A percentile compares a stretch with the other conserved stretches of the same genome.
Evolutionary conservation across 2,113 vertebrate genomes (phyloP).

Genomic region (Chloebia gouldiae): DNA sequence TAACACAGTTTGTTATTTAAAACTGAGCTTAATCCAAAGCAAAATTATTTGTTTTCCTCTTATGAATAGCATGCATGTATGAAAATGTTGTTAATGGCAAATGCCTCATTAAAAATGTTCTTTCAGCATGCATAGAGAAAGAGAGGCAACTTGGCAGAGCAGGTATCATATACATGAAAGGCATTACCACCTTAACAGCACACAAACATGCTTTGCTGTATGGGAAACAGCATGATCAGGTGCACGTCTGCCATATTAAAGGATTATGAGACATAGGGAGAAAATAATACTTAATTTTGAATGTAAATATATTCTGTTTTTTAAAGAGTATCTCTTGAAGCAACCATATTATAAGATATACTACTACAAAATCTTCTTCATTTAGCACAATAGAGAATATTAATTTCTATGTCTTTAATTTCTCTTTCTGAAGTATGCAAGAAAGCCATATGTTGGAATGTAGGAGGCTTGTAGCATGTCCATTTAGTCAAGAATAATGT

Average conservation of each 20-base stretch:
- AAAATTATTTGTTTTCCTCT: background rate
- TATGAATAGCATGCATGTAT: background rate
- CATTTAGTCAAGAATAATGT: slow-evolving; percentile 44
- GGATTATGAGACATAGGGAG: background rate
- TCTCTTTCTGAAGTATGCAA: background rate
- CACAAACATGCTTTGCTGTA: background rate
- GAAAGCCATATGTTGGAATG: slow-evolving; percentile 7
- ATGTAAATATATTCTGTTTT: slow-evolving; percentile 24
- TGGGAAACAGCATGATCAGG: slow-evolving; percentile 3
- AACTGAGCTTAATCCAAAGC: background rate
- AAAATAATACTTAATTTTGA: slow-evolving; percentile 26
- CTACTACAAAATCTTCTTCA: slow-evolving; percentile 3
- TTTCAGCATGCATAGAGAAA: background rate
- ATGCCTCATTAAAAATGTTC: background rate
- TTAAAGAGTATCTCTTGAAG: background rate
- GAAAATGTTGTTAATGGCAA: background rate
- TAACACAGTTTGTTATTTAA: background rate
- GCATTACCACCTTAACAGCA: background rate
- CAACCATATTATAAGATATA: background rate
- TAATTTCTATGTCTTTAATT: slow-evolving; percentile 27
- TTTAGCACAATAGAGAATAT: background rate
- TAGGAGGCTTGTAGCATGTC: slow-evolving; percentile 33
- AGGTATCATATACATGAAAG: background rate
- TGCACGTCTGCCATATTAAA: background rate
- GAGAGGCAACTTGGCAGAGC: background rate